phyloP scores from a whole-genome alignment of 2,888 invertebrate species.

The Cryptus armator region DNA sequence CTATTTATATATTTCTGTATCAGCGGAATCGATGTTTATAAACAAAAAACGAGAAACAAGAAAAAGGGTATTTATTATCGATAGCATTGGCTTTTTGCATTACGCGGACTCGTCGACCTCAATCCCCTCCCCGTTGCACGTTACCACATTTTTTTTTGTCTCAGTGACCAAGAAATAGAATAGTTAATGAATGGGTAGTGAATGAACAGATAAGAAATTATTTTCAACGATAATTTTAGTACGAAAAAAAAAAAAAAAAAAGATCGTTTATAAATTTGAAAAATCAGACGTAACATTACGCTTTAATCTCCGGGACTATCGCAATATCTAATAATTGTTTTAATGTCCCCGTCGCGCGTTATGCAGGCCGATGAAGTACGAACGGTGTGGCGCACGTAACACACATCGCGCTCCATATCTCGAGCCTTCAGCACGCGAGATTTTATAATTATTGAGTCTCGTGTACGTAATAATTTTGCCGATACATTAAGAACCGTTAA shows the following conservation, averaged over 20 bases:
- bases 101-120: background rate
- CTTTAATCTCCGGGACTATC: background rate
- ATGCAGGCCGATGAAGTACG: slow-evolving; percentile 1
- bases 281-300: background rate
- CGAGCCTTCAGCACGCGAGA: slow-evolving; percentile 34
- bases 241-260: background rate
- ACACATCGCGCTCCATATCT: slow-evolving; percentile 16
- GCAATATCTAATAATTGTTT: slow-evolving; percentile 10
- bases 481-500: slow-evolving; percentile 20
- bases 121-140: background rate
- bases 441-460: slow-evolving; percentile 53
- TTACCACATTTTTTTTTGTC: background rate
- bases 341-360: slow-evolving; percentile 4
- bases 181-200: background rate
- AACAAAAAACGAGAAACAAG: background rate
- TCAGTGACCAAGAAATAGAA: background rate
- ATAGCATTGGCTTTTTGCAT: background rate
- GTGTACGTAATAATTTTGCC: slow-evolving; percentile 51
- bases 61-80: background rate
- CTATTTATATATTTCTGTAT: background rate
- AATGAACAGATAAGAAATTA: background rate
- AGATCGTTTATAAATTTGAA: background rate
- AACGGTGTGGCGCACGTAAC: slow-evolving; percentile 25
- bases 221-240: background rate
- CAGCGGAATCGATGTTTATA: background rate